Base-by-base conservation (phyloP, 2,888 invertebrate genomes). In the Galerucella pusilla region DNA sequence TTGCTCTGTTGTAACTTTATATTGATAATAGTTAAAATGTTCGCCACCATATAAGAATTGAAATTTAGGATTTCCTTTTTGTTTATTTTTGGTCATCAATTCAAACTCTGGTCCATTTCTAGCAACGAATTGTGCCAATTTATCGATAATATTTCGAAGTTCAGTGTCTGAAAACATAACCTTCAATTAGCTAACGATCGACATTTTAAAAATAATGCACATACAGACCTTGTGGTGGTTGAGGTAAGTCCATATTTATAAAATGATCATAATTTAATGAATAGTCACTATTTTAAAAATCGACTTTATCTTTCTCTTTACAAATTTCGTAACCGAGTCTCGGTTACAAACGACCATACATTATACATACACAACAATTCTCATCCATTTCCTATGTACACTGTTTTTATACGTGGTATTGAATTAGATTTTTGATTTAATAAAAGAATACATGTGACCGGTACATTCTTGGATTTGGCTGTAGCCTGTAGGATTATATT, bases 71-170 rank as follows among this genome's bases (percentile, higher is more conserved):
- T 99, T 99, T 86, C 96, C 97, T 88, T 97, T 96, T 89, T 99
- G 98, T 89, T 98, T 98, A 86, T 96, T 96, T 91, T 98, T 98
- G 77, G 98, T 98, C 95, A 98, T 98, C 89, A 96, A 94, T 90
- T 99, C 99, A 89, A 98, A 98, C 87, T 98, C 98, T n/a, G 97
- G 97, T 71, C 99, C 99, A 94, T 98, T 99, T 89, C 98, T 90
- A 75, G 99, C 99, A 81, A 99, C 99, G 91, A 99, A 99, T 88
- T 97, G 97, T 14, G 99, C 99, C 84, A 99, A 90, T 90, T 98
- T 98, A 90, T 99, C 99, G 85, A 99, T 99, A 85, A 98, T 98
- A 90, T 97, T 98, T 86, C 96, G 93, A 85, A 98, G 92, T 87
- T 98, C 97, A 85, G 94, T 94, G 91, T 98, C 98, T 94, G 79